Base-by-base conservation (phyloP, 1,140 invertebrate species). In the Sinella curviseta region DNA sequence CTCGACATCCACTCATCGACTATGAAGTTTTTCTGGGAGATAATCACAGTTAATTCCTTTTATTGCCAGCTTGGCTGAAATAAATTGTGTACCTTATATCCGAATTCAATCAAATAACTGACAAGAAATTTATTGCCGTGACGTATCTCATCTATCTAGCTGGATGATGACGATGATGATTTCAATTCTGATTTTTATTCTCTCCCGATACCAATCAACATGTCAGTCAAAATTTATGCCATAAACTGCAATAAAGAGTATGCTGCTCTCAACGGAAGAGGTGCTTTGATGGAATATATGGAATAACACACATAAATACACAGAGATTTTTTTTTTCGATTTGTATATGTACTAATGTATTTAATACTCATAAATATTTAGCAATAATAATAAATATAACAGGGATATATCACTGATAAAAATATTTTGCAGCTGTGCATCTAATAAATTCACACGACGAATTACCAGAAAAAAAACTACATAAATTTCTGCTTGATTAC, bases 91-190 rank as follows among this genome's bases (percentile, higher is more conserved):
- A 65, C 16, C 16, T 65, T 16, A n/a, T 65, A n/a, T 65, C 16
- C 26, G 8, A 65, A 65, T 65, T 65, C 57, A 65, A n/a, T 65
- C 57, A 65, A 65, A n/a, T n/a, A 65, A 65, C 8, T 65, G 16
- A 65, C 57, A 65, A n/a, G 57, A 65, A 65, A 65, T 65, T 65
- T 65, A 65, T 65, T 65, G 57, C 57, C 57, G 57, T 65, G 57
- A 65, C 57, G 57, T 65, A n/a, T 65, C 57, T 26, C 16, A n/a
- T 65, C 57, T 65, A 48, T 48, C 39, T 17, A 26, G 24, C 26
- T 65, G 57, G 16, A 65, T n/a, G 57, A 48, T 48, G 39, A 48
- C 20, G 39, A 20, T 48, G 39, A 48, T 48, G 8, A 48, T 48
- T 48, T 48, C 39, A 48, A 48, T 8, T 8, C 8, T 12, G 20